These are phyloP conservation scores for Takifugu flavidus DNA, from an alignment of 2,113 vertebrate genomes.

Conservation along the genomic window DNA sequence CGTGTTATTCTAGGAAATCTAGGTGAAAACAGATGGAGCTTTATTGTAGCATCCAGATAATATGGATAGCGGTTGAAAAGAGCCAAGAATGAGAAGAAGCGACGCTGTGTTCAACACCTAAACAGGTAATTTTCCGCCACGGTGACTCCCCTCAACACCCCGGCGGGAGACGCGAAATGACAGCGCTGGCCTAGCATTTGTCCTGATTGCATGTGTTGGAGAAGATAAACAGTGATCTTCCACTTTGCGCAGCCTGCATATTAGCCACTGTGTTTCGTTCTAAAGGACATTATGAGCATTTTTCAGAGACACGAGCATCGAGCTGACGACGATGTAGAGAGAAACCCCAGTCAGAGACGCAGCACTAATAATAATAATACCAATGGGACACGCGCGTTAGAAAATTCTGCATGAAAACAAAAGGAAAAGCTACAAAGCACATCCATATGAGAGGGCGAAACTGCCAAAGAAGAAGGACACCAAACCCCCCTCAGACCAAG, in stretches of 20 bases:
- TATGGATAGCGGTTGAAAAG: conserved; percentile 57
- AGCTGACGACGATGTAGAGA: conserved; percentile 8
- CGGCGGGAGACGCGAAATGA: conserved; percentile 70
- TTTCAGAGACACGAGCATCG: background rate
- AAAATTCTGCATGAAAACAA: too few species aligned
- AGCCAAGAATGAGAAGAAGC: conserved; percentile 50
- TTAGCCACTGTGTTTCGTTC: conserved; percentile 56
- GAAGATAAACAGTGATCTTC: conserved; percentile 72
- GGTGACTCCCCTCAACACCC: conserved; percentile 70
- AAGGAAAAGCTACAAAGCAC: conserved; percentile 17
- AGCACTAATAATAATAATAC: background rate
- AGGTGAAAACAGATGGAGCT: conserved; percentile 37
- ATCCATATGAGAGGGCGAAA: conserved; percentile 33
- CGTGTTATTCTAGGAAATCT: conserved; percentile 60
- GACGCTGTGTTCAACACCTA: conserved; percentile 70
- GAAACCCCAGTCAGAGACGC: background rate
- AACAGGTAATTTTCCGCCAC: conserved; percentile 78
- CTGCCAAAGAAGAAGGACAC: conserved; percentile 66
- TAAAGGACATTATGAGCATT: background rate
- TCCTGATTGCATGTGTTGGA: conserved; percentile 72
- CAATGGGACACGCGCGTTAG: too few species aligned
- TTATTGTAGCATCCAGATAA: conserved; percentile 48
- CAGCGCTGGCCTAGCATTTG: conserved; percentile 65
- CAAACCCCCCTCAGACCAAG: conserved; percentile 78
- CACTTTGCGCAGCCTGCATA: conserved; percentile 61